Conservation (phyloP, 1,140 invertebrate species). For the Atta colombica region DNA sequence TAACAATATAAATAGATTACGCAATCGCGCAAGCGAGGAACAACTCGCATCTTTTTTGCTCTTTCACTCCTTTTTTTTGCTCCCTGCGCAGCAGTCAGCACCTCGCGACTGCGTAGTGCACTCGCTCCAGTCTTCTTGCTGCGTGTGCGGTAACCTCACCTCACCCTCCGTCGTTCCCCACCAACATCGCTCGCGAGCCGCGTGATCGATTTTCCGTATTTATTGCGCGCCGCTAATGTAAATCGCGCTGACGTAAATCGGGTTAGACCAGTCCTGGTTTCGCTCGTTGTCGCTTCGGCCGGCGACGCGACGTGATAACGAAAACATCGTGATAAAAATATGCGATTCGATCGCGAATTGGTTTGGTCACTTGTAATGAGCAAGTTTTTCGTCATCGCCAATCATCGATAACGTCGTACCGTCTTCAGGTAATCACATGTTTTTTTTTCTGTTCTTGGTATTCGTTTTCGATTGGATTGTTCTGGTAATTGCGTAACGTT, state of each 20-base stretch:
- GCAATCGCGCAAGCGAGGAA: slow-evolving; percentile 77
- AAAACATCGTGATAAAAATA: slow-evolving; percentile 22
- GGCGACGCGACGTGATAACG: background rate
- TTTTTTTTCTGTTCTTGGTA: background rate
- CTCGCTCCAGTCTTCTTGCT: background rate
- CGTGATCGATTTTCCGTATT: slow-evolving; percentile 78
- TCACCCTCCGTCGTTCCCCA: background rate
- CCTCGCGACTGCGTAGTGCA: slow-evolving; percentile 37
- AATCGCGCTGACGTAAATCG: slow-evolving; percentile 62
- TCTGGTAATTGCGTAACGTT: background rate
- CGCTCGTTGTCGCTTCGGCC: background rate
- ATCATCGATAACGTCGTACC: background rate
- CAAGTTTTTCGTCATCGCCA: too few relatives aligned
- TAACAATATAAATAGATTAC: slow-evolving; percentile 84
- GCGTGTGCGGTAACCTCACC: background rate
- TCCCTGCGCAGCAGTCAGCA: background rate
- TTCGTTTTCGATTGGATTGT: too few relatives aligned
- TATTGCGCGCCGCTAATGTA: slow-evolving; percentile 67
- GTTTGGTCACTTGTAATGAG: background rate
- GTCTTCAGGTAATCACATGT: background rate
- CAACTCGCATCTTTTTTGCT: background rate
- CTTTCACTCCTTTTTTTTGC: background rate
- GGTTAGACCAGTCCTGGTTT: slow-evolving; percentile 33
- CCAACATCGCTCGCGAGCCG: slow-evolving; percentile 18
- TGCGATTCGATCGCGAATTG: background rate